These are phyloP conservation scores for Sipha flava DNA, from an alignment of 1,140 invertebrate genomes.

Conservation along the genomic window DNA sequence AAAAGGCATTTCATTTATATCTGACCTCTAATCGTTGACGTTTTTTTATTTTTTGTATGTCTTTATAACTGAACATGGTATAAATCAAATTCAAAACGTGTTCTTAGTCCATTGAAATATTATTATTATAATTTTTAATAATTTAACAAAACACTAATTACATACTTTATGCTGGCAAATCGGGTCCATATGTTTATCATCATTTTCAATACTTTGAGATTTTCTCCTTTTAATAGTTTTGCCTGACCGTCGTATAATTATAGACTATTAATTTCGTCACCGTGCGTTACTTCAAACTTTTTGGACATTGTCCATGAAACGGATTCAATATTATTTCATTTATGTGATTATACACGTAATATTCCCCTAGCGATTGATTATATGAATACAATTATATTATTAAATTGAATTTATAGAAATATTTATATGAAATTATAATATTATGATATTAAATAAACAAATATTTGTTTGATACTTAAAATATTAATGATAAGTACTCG, in stretches of 20 bases:
- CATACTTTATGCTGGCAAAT: conserved; percentile 32
- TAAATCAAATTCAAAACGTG: not conserved
- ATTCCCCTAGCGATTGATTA: not conserved
- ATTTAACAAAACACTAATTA: not conserved
- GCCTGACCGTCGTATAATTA: not conserved
- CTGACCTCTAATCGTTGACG: too few relatives aligned
- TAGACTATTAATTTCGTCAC: conserved; percentile 34
- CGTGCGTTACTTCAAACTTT: conserved; percentile 31
- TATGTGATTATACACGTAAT: not conserved
- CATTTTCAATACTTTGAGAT: conserved; percentile 25
- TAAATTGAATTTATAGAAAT: too few relatives aligned
- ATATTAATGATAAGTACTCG: too few relatives aligned
- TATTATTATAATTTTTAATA: not conserved
- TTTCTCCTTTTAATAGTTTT: not conserved
- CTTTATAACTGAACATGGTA: too few relatives aligned
- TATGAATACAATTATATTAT: too few relatives aligned
- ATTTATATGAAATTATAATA: too few relatives aligned
- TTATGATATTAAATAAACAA: too few relatives aligned
- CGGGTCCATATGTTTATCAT: conserved; percentile 31
- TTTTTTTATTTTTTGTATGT: too few relatives aligned
- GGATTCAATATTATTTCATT: not conserved
- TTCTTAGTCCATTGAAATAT: not conserved
- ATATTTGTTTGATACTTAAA: too few relatives aligned
- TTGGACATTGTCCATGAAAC: not conserved
- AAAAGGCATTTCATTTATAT: too few relatives aligned